Percentiles rank a stretch among this genome's conserved stretches.
Evolutionary conservation across 2,888 invertebrate species (phyloP).

Genomic region (Tetrapedia diversipes): DNA sequence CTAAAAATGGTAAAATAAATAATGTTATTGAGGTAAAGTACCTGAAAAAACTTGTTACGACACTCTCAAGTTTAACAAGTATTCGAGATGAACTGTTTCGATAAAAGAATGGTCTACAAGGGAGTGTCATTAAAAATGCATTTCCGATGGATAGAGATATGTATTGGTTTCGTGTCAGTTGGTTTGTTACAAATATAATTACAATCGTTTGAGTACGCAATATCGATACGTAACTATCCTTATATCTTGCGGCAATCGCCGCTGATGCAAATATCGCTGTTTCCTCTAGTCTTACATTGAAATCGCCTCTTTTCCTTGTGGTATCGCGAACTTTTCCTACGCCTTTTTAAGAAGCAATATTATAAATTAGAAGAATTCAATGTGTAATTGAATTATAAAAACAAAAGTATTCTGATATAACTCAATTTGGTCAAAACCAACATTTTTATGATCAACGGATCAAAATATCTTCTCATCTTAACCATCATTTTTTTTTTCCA

Average conservation of each 20-base stretch:
- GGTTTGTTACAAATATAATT: slow-evolving; percentile 50
- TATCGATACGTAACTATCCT: slow-evolving; percentile 56
- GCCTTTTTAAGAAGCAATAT: not conserved
- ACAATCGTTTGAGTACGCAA: slow-evolving; percentile 42
- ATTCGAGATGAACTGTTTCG: slow-evolving; percentile 13
- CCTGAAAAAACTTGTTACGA: not conserved
- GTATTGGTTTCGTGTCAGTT: slow-evolving; percentile 23
- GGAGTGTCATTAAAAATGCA: slow-evolving; percentile 24
- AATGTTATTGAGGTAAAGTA: not conserved
- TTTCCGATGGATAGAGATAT: slow-evolving; percentile 19
- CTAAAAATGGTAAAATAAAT: not conserved
- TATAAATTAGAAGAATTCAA: too few species aligned
- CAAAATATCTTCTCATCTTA: too few species aligned
- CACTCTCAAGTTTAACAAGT: not conserved
- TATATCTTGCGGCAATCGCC: slow-evolving; percentile 51
- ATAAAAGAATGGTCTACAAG: slow-evolving; percentile 6
- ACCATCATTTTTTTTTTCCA: not conserved
- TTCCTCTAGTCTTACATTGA: slow-evolving; percentile 36
- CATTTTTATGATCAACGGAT: too few species aligned
- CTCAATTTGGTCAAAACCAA: too few species aligned
- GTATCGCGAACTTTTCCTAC: not conserved
- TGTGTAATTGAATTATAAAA: too few species aligned
- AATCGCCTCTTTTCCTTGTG: slow-evolving; percentile 15
- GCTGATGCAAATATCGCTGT: slow-evolving; percentile 56
- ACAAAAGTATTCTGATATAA: too few species aligned